Base-by-base conservation (phyloP, 2,888 invertebrate genomes). In the Gymnoscelis rufifasciata region DNA sequence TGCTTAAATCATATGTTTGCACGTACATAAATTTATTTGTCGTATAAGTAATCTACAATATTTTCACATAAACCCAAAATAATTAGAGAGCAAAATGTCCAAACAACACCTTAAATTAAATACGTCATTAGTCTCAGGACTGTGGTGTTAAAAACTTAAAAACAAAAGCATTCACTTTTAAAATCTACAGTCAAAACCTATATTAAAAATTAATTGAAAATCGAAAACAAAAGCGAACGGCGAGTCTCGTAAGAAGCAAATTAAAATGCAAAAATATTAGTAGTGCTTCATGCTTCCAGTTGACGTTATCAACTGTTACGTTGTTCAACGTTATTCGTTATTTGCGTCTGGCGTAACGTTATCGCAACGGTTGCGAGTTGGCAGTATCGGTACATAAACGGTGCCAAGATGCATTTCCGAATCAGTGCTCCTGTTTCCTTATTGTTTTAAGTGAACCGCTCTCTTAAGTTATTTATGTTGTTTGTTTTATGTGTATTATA, bases 211-310 rank as follows among this genome's bases (percentile, higher is more conserved):
- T n/a, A n/a, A n/a, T n/a, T n/a, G n/a, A n/a, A 62, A 57, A 64
- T 58, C 61, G 63, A 60, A 64, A 58, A 44, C 51, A 51, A 56
- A 60, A 44, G 57, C 52, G 42, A 43, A 43, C 44, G 41, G 53
- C 44, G 49, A 47, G 44, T 54, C 44, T 57, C 61, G 54, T 59
- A 60, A 52, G 59, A 57, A 60, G 60, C 57, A 69, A 74, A 70
- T 71, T 68, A 68, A 74, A 74, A 70, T 54, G 62, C 54, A 63
- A 54, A 70, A 71, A 71, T 67, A 67, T 65, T 66, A 62, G 60
- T 60, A 64, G 55, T 61, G 60, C 59, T 41, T 47, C 36, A 49
- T 51, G 57, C 57, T 69, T 63, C 59, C 72, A 69, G 19, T 35
- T 19, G 10, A 35, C 19, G 35, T 67, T 74, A 71, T 68, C 67